Base-by-base conservation (phyloP, 2,888 invertebrate genomes). In the Perizoma affinitatum region DNA sequence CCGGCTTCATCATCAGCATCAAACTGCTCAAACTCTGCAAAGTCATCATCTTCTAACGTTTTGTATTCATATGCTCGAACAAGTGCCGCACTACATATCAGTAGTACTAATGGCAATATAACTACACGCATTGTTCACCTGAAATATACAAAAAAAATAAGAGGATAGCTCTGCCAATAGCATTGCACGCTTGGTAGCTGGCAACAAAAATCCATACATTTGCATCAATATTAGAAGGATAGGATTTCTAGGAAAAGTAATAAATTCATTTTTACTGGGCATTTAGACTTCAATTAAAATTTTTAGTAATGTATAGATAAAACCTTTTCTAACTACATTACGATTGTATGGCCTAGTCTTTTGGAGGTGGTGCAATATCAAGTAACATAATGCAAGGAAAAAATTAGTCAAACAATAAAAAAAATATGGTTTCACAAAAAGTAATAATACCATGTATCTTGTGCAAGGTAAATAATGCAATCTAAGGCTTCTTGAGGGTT, bases 21-120 rank as follows among this genome's bases (percentile, higher is more conserved):
- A 83, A 97, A 96, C 81, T 97, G 96, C 85, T 97, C 97, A 87
- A 98, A 98, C 87, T 98, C 98, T 0, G 98, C 98, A 92, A 98
- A 98, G 76, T 98, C 98, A 93, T 97, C 97, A 81, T 98, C 97
- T 71, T 96, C 95, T 8, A 92, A 70, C 4, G 80, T 83, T 5
- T 79, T 76, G 63, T 91, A 92, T 67, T 92, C 92, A 68, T 74
- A 91, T 2, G 82, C 90, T 5, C 82, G 85, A 38, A 87, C 88
- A 10, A 82, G 61, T 7, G 78, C 69, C 4, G 73, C 76, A 65
- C 83, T 76, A 71, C 87, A 83, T 43, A 87, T 66, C 52, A 90
- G 69, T 68, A 92, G 68, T 54, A 76, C 78, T 75, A 88, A 60
- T 10, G 83, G 74, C 35, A 86, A 73, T 66, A 86, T 70, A 72